Evolutionary conservation across 2,888 invertebrate species (phyloP).

Genomic region (Parochlus steinenii): DNA sequence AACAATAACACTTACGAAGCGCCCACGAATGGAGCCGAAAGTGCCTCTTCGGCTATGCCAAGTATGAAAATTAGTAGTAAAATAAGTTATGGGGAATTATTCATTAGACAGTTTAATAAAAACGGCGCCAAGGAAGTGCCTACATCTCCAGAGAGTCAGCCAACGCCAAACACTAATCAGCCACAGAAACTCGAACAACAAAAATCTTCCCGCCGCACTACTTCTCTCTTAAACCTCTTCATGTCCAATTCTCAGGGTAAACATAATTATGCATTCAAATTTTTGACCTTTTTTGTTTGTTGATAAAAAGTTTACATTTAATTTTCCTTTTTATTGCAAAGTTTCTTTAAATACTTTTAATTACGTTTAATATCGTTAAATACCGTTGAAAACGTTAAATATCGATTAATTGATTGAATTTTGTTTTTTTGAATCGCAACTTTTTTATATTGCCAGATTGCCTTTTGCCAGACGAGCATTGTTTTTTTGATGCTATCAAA

Average conservation of each 20-base stretch:
- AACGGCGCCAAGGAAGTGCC: constrained; percentile 13
- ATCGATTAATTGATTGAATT: too few relatives aligned
- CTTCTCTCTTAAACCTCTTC: constrained; percentile 88
- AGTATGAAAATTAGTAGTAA: constrained; percentile 12
- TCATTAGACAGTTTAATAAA: constrained; percentile 11
- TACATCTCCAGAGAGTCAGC: constrained; percentile 20
- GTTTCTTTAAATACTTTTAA: too few relatives aligned
- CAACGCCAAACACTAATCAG: constrained; percentile 34
- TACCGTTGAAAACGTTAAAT: too few relatives aligned
- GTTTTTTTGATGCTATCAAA: too few relatives aligned
- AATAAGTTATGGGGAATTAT: constrained; percentile 12
- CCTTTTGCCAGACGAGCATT: too few relatives aligned
- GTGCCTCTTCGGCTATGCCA: constrained; percentile 8
- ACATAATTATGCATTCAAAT: constrained; percentile 18
- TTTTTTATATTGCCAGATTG: too few relatives aligned
- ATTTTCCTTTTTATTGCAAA: constrained; percentile 4
- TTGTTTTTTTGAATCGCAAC: too few relatives aligned
- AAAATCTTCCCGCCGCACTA: constrained; percentile 80
- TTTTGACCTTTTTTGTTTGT: not conserved
- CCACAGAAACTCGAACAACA: constrained; percentile 17
- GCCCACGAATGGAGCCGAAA: not conserved
- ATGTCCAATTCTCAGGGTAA: constrained; percentile 90
- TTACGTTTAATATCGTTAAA: too few relatives aligned
- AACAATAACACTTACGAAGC: not conserved
- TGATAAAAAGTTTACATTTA: not conserved